These are phyloP conservation scores for Volucella zonaria DNA, from an alignment of 2,888 invertebrate species.

Conservation along the genomic window DNA sequence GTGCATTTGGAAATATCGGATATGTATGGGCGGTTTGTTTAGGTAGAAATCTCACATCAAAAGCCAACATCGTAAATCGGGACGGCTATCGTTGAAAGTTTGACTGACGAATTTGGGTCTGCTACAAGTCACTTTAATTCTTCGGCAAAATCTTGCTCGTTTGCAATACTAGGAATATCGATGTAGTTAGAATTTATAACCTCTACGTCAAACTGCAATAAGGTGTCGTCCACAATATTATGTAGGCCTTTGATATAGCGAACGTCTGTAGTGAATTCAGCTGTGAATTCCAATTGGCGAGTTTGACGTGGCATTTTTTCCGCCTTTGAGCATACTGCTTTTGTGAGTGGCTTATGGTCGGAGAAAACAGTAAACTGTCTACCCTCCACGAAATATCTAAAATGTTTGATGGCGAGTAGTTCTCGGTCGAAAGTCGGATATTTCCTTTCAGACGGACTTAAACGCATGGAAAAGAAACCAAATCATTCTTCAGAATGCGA, in stretches of 20 bases:
- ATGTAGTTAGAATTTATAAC: constrained; percentile 7
- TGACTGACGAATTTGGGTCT: background rate
- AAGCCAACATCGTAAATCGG: background rate
- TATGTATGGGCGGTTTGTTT: constrained; percentile 6
- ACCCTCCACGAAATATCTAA: constrained; percentile 33
- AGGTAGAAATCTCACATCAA: background rate
- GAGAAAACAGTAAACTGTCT: constrained; percentile 34
- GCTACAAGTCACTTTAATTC: background rate
- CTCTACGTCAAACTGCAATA: constrained; percentile 8
- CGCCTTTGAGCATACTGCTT: constrained; percentile 26
- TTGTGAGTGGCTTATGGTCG: constrained; percentile 42
- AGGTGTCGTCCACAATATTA: constrained; percentile 29
- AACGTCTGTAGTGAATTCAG: constrained; percentile 30
- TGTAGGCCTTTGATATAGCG: constrained; percentile 31
- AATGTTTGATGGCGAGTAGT: constrained; percentile 31
- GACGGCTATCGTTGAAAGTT: background rate
- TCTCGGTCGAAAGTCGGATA: constrained; percentile 24
- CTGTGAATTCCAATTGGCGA: constrained; percentile 15
- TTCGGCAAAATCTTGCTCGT: constrained; percentile 16
- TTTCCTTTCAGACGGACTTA: constrained; percentile 24
- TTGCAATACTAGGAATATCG: background rate
- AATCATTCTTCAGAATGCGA: no score
- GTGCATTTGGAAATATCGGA: constrained; percentile 21
- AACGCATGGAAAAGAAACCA: constrained; percentile 28
- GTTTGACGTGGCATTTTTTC: constrained; percentile 30